Evolutionary conservation across 1,140 invertebrate species (phyloP), one percentile per base, ranked within the genome.

Genomic region (Drosophila azteca): DNA sequence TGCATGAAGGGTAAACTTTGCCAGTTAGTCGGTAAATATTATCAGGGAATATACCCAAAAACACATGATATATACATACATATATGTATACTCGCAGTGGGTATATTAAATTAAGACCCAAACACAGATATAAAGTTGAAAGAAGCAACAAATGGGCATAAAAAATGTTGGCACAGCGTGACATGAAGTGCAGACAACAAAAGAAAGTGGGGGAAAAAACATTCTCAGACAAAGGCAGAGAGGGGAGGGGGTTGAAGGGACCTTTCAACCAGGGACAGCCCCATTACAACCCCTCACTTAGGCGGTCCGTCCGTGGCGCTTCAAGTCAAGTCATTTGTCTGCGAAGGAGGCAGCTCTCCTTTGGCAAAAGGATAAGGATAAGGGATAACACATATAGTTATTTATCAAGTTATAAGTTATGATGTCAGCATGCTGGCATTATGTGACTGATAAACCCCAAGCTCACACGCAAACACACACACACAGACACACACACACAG

Each of bases 361-460:
- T 7, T 15, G 22, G 49, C 35, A 44, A 52, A 66, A 50, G 57
- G 57, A 69, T 79, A 88, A 79, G 72, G 73, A 69, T 58, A 73
- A 83, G 46, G 66, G 51, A 69, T 62, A 66, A 74, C 59, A 78
- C 61, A 72, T 76, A 79, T 77, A 83, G 83, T 89, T 88, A 88
- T 88, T 88, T 88, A 88, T 88, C 83, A 88, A 84, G 79, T 67
- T 88, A 88, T 88, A 88, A 88, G 83, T 88, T 88, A 88, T 88
- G 83, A 89, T 88, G 83, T 89, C 83, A 88, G 83, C 83, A 79
- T 77, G 76, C 65, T 31, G 71, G 76, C 83, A 79, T 84, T 88
- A 84, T 88, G 83, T 79, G 84, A 89, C 83, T 88, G 83, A 88
- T 89, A 88, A 88, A 70, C 61, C 67, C 43, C 50, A 72, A 69